Conservation (phyloP, 2,113 vertebrate species). For the Heteronetta atricapilla region DNA sequence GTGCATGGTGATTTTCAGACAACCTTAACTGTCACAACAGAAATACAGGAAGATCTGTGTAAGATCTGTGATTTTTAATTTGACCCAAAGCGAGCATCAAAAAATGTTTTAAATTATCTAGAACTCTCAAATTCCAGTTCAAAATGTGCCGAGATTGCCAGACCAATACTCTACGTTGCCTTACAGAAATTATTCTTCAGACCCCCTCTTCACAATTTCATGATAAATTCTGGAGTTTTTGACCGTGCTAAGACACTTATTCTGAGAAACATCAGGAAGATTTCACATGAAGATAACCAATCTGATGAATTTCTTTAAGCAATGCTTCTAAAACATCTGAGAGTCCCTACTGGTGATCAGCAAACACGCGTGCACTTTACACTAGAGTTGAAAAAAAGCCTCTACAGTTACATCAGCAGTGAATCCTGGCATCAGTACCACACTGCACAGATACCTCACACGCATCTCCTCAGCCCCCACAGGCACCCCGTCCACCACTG, state of each 20-base stretch:
- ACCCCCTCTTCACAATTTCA: neutral
- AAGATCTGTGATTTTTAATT: neutral
- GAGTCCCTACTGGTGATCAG: neutral
- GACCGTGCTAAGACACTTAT: neutral
- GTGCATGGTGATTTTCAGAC: neutral
- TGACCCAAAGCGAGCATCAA: neutral
- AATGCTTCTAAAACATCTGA: neutral
- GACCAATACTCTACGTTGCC: neutral
- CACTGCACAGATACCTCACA: neutral
- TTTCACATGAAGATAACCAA: neutral
- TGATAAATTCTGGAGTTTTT: neutral
- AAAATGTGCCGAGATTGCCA: neutral
- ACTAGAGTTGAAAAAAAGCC: neutral
- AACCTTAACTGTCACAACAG: neutral
- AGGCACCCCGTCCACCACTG: neutral
- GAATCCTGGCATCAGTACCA: neutral
- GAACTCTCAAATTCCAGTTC: neutral
- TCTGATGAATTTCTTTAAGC: neutral
- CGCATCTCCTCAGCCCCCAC: neutral
- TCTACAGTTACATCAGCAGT: neutral
- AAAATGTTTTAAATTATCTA: neutral
- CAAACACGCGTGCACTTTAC: neutral
- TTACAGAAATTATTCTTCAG: neutral
- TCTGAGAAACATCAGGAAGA: neutral
- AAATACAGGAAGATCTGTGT: neutral